Conservation (phyloP, 1,140 invertebrate species). For the Eciton burchellii region DNA sequence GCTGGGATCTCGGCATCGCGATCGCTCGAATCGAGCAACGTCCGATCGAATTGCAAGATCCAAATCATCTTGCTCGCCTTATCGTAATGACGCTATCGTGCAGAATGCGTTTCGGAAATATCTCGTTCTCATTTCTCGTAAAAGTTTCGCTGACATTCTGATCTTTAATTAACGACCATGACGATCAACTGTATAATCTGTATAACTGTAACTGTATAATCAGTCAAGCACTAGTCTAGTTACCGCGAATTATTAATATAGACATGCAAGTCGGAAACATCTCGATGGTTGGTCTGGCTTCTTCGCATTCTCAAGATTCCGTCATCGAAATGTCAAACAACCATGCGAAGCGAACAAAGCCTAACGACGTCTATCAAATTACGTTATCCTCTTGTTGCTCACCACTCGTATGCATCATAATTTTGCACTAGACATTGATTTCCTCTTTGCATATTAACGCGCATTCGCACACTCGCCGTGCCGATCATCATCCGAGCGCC, state of each 20-base stretch:
- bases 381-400: background rate
- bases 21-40: no score
- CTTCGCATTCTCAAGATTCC: background rate
- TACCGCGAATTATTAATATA: conserved; percentile 18
- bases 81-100: no score
- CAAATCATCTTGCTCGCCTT: no score
- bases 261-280: background rate
- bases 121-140: no score
- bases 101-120: no score
- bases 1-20: no score
- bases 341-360: background rate
- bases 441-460: background rate
- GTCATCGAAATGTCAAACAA: conserved; percentile 47
- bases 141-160: background rate
- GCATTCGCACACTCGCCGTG: background rate
- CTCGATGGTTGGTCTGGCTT: background rate
- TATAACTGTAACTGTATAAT: no score
- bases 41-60: no score
- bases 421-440: background rate
- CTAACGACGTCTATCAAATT: conserved; percentile 23
- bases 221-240: conserved; percentile 7
- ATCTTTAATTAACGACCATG: background rate
- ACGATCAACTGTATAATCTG: no score
- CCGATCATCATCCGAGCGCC: background rate
- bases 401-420: background rate